A percentile compares a stretch with the other conserved stretches of the same genome.
Evolutionary conservation across 2,888 invertebrate genomes (phyloP).

Genomic region (Orthosia incerta): DNA sequence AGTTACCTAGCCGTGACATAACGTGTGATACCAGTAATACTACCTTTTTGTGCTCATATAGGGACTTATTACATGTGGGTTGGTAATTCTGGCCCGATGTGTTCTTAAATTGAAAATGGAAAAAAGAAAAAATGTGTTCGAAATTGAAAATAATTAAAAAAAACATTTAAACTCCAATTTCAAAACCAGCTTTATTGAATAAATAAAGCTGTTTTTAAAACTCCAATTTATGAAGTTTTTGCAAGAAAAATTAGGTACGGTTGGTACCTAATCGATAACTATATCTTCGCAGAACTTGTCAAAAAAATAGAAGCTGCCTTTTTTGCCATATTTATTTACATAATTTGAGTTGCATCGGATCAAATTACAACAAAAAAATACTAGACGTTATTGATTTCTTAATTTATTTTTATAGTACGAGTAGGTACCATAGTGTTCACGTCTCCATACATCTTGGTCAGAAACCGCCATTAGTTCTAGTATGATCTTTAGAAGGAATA

Average conservation of each 20-base stretch:
- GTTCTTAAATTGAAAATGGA: slow-evolving; percentile 5
- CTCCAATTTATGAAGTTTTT: background rate
- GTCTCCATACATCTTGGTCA: slow-evolving; percentile 2
- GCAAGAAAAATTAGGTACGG: too few species aligned
- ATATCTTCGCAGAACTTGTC: background rate
- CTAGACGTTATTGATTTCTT: background rate
- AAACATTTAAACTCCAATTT: too few species aligned
- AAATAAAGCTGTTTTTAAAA: background rate
- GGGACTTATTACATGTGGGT: slow-evolving; percentile 8
- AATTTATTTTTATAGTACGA: slow-evolving; percentile 24
- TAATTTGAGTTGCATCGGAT: slow-evolving; percentile 2
- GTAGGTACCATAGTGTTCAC: background rate
- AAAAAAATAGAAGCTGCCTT: background rate
- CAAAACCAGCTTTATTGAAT: too few species aligned
- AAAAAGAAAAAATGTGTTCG: background rate
- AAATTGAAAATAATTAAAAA: background rate
- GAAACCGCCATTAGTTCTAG: slow-evolving; percentile 32
- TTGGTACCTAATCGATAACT: background rate
- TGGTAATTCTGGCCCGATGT: slow-evolving; percentile 13
- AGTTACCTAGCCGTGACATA: slow-evolving; percentile 60
- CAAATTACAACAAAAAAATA: slow-evolving; percentile 27
- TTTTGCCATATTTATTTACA: slow-evolving; percentile 6
- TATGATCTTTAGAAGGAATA: slow-evolving; percentile 32
- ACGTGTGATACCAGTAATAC: slow-evolving; percentile 53
- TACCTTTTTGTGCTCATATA: slow-evolving; percentile 37